These are phyloP conservation scores for Istiophorus platypterus DNA, from an alignment of 2,113 vertebrate species.

Conservation along the genomic window DNA sequence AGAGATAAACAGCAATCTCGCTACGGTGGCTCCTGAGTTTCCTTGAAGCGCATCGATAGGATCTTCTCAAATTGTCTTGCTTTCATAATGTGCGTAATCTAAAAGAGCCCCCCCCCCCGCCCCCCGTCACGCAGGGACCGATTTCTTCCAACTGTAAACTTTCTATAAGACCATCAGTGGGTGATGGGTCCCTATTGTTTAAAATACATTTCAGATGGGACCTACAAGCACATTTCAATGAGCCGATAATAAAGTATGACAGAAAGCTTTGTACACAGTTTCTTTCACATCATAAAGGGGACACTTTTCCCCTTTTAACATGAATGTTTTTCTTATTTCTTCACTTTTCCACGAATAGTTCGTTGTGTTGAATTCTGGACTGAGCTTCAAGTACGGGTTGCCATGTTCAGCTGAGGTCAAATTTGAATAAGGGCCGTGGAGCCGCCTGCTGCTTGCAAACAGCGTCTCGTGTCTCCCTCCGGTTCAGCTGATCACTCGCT, in stretches of 20 bases:
- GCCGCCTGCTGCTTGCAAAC: background rate
- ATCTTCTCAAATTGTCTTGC: too few species aligned
- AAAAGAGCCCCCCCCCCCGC: too few species aligned
- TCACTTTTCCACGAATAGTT: background rate
- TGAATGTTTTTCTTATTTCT: background rate
- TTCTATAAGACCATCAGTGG: too few species aligned
- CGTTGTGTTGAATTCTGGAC: background rate
- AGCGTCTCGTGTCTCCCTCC: background rate
- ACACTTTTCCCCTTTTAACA: background rate
- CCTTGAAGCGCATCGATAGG: background rate
- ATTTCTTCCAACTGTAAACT: too few species aligned
- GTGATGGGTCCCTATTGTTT: too few species aligned
- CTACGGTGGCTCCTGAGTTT: background rate
- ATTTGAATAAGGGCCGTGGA: background rate
- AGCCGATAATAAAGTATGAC: too few species aligned
- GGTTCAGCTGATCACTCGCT: background rate
- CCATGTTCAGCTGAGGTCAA: background rate
- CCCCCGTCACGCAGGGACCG: too few species aligned
- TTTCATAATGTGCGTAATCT: too few species aligned
- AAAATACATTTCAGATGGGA: too few species aligned
- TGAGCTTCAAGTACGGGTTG: background rate
- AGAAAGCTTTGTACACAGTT: too few species aligned
- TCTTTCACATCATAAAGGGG: too few species aligned
- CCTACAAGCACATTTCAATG: too few species aligned
- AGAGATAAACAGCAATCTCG: slow-evolving; percentile 28